Evolutionary conservation across 2,888 invertebrate genomes (phyloP), one percentile per base, ranked within the genome.

Genomic region (Myopa tessellatipennis): DNA sequence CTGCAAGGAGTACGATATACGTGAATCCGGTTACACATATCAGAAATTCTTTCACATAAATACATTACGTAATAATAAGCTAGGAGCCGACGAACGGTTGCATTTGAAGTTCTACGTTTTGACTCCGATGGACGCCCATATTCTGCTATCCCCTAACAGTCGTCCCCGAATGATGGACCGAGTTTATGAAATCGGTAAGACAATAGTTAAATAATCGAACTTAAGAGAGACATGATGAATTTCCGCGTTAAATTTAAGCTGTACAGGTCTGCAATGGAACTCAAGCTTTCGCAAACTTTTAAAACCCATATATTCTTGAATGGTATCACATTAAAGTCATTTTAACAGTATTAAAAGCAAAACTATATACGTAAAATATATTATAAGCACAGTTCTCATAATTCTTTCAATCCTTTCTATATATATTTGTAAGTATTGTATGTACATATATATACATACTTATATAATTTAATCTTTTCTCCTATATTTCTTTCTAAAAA

Each of bases 91-190:
- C 34, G 87, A 88, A 79, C 82, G 85, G 0, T 73, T 89, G 16
- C 93, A 93, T 83, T 91, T 94, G 87, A 93, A 93, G 83, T 91
- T 94, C 74, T 92, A 92, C 0, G 93, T 94, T 40, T 88, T 93
- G 81, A 93, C 93, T 0, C 86, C 90, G 0, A 93, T 92, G 85
- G 93, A 94, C 85, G 94, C 94, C 0, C 94, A 94, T 82, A 93
- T 94, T 67, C 86, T 94, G 36, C 86, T 94, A 10, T 92, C 94
- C 0, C 89, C 92, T 0, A 90, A 90, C 0, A 85, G 89, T 0
- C 85, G 84, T 6, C 91, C 93, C 0, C 84, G 88, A 0, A 79
- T 84, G 3, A 82, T 78, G 1, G 93, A 92, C 83, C 90, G 92
- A 0, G 93, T 93, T 0, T 94, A 94, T 87, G 94, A 94, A 89